Conservation (phyloP, 2,888 invertebrate species). For the Athripsodes cinereus region DNA sequence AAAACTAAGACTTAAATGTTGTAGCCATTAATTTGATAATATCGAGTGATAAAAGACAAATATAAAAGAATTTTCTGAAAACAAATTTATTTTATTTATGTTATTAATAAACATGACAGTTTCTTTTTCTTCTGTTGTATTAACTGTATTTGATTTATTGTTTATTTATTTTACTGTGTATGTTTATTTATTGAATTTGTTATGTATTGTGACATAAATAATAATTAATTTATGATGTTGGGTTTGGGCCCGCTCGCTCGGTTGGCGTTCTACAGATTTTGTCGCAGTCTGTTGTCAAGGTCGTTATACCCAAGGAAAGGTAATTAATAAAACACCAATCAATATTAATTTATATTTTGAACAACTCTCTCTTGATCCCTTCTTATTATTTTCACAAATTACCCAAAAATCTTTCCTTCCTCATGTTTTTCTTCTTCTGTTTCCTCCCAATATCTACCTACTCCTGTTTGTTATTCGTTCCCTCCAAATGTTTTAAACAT, state of each 20-base stretch:
- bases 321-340: conserved; percentile 38
- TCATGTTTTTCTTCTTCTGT: neutral
- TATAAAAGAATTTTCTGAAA: too few relatives aligned
- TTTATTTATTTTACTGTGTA: neutral
- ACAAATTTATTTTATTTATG: too few relatives aligned
- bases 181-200: neutral
- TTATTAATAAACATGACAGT: too few relatives aligned
- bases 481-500: too few relatives aligned
- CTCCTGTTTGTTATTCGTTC: too few relatives aligned
- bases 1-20: too few relatives aligned
- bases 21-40: too few relatives aligned
- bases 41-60: too few relatives aligned
- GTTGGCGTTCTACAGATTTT: conserved; percentile 61
- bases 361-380: neutral
- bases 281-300: conserved; percentile 89
- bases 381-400: too few relatives aligned
- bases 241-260: conserved; percentile 6
- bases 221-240: conserved; percentile 26
- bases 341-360: neutral
- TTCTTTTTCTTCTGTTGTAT: neutral
- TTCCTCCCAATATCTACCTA: too few relatives aligned
- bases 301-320: conserved; percentile 97
- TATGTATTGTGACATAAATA: conserved; percentile 17
- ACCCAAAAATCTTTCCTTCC: too few relatives aligned
- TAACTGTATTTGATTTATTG: conserved; percentile 4